Conservation (phyloP, 2,888 invertebrate genomes). For the Phaonia tiefii region DNA sequence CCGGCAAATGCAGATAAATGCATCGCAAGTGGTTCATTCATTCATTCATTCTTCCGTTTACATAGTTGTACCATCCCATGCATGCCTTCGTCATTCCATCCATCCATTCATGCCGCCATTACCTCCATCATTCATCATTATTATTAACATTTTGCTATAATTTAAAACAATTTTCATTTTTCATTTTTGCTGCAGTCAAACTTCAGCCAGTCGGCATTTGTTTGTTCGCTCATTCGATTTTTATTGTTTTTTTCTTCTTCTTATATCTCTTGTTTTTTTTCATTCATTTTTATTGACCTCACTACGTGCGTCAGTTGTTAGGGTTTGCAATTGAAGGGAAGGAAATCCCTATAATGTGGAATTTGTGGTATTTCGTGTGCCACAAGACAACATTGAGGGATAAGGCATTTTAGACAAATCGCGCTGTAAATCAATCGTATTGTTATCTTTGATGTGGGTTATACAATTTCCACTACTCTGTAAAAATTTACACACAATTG, state of each 20-base stretch:
- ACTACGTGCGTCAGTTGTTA: slow-evolving; percentile 59
- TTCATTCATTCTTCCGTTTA: slow-evolving; percentile 16
- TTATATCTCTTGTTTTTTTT: slow-evolving; percentile 26
- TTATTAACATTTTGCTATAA: slow-evolving; percentile 44
- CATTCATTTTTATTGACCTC: slow-evolving; percentile 61
- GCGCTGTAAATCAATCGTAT: too few relatives aligned
- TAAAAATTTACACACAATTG: too few relatives aligned
- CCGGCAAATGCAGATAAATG: slow-evolving; percentile 27
- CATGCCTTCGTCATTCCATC: slow-evolving; percentile 17
- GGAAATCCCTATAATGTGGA: too few relatives aligned
- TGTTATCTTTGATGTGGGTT: too few relatives aligned
- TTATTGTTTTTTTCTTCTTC: slow-evolving; percentile 20
- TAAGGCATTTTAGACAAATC: too few relatives aligned
- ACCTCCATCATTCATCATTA: slow-evolving; percentile 34
- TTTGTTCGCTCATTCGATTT: slow-evolving; percentile 30
- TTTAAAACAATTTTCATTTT: slow-evolving; percentile 49
- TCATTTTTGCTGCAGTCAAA: slow-evolving; percentile 35
- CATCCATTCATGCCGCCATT: background rate
- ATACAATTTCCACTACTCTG: too few relatives aligned
- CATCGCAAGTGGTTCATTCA: background rate
- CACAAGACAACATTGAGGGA: too few relatives aligned
- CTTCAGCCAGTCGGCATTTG: slow-evolving; percentile 44
- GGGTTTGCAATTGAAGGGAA: slow-evolving; percentile 17
- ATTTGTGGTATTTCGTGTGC: too few relatives aligned
- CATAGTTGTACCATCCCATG: background rate